Evolutionary conservation across 1,140 invertebrate species (phyloP).

Genomic region (Drosophila guanche): DNA sequence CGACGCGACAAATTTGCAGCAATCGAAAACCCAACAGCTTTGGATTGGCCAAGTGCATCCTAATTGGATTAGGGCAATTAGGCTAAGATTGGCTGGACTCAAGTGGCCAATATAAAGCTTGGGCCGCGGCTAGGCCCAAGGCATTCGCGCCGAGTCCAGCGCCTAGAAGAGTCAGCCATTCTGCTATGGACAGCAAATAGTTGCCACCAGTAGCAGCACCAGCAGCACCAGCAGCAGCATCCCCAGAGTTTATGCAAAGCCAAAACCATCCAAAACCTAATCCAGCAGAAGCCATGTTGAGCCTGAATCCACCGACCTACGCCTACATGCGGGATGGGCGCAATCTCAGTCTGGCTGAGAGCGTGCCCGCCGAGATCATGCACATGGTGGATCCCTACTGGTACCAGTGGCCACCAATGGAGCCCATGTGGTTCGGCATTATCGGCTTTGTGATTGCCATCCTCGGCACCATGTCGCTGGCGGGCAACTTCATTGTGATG

Average conservation of each 20-base stretch:
- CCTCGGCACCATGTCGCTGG: constrained; percentile 88
- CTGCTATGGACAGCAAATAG: constrained; percentile 72
- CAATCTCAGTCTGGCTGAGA: constrained; percentile 90
- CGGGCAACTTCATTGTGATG: constrained; percentile 92
- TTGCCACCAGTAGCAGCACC: constrained; percentile 35
- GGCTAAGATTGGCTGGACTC: constrained; percentile 60
- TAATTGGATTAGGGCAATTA: constrained; percentile 81
- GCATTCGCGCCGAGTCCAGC: constrained; percentile 63
- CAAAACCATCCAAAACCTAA: constrained; percentile 15
- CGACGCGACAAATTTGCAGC: constrained; percentile 58
- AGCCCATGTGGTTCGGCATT: constrained; percentile 91
- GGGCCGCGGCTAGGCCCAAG: constrained; percentile 7
- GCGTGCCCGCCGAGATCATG: constrained; percentile 89
- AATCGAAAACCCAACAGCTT: constrained; percentile 59
- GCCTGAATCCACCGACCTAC: constrained; percentile 61
- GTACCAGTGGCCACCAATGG: constrained; percentile 90
- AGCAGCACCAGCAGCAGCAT: constrained; percentile 1
- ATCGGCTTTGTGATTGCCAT: constrained; percentile 90
- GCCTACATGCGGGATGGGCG: constrained; percentile 73
- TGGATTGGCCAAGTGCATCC: constrained; percentile 64
- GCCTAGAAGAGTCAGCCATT: constrained; percentile 33
- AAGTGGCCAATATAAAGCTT: constrained; percentile 67
- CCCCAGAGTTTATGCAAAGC: constrained; percentile 39
- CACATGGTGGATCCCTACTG: constrained; percentile 89
- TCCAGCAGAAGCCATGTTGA: constrained; percentile 46